Evolutionary conservation across 2,113 vertebrate species (phyloP).

Genomic region (Polypterus bichir): DNA sequence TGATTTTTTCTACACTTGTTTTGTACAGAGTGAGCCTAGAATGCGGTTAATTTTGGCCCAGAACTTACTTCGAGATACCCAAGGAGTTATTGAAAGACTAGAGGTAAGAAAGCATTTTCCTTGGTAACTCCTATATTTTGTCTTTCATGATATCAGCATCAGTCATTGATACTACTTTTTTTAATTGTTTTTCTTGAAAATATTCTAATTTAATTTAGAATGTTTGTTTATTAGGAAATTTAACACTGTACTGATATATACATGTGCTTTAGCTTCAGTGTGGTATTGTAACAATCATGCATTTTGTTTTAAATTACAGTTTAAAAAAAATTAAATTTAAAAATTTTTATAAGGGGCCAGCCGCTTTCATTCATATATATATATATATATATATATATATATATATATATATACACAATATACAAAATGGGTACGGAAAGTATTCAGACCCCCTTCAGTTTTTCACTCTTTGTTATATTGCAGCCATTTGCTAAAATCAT

Average conservation of each 20-base stretch:
- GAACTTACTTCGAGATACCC: constrained; percentile 71
- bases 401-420: too few relatives aligned
- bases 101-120: constrained; percentile 48
- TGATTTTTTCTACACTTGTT: not conserved
- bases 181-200: not conserved
- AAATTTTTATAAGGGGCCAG: not conserved
- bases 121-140: not conserved
- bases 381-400: too few relatives aligned
- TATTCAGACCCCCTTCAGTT: too few relatives aligned
- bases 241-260: not conserved
- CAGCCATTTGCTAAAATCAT: too few relatives aligned
- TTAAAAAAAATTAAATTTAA: too few relatives aligned
- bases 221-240: too few relatives aligned
- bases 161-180: not conserved
- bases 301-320: too few relatives aligned
- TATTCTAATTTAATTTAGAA: too few relatives aligned
- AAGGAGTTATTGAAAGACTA: constrained; percentile 61
- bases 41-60: constrained; percentile 73
- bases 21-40: constrained; percentile 70
- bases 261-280: too few relatives aligned
- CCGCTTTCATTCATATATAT: not conserved
- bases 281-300: too few relatives aligned
- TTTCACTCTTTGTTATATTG: too few relatives aligned
- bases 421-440: too few relatives aligned
- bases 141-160: not conserved